Base-by-base conservation (phyloP, 2,113 vertebrate genomes). In the Aptenodytes forsteri region DNA sequence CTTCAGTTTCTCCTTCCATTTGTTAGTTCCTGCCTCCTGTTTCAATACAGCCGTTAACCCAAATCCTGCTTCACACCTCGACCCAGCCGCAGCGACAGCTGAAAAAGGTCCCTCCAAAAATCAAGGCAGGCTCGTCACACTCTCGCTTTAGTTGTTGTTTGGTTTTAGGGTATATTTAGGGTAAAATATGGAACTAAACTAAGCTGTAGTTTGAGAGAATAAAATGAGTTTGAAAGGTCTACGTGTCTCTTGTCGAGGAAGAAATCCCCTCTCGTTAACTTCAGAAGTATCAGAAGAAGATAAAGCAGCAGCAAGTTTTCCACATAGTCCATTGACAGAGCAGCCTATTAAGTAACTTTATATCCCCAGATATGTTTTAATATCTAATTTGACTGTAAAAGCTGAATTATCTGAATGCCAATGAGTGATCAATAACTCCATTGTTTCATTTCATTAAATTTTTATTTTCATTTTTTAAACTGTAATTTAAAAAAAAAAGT, bases 1-100 rank as follows among this genome's bases (percentile, higher is more conserved):
- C 47, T 76, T 69, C n/a, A 7, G n/a, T 80, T 89, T 87, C 36
- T 86, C 27, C 54, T 40, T 78, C 76, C 80, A 73, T 94, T 77
- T 84, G 21, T 70, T 69, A 47, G 40, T 32, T 69, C 26, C 40
- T 64, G 61, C 18, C 78, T 86, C 73, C 56, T 29, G 13, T 52
- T 91, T 56, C 66, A 2, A 17, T 7, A 13, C 26, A 55, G 25
- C 38, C 11, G 0, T 77, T 59, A 89, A 55, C 55, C 34, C 52
- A 76, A 62, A 67, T 49, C 29, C n/a, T 34, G 46, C 47, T 56
- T 49, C 42, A 8, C 32, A 38, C 40, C 17, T 64, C 6, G 2
- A 26, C 44, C 56, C 46, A 4, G 25, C 34, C 4, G 0, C 30
- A 30, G 14, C 2, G 2, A 32, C 30, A 22, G 55, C 66, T 44